These are phyloP conservation scores for Drosophila baimaii DNA, from an alignment of 1,140 invertebrate genomes.

Conservation along the genomic window DNA sequence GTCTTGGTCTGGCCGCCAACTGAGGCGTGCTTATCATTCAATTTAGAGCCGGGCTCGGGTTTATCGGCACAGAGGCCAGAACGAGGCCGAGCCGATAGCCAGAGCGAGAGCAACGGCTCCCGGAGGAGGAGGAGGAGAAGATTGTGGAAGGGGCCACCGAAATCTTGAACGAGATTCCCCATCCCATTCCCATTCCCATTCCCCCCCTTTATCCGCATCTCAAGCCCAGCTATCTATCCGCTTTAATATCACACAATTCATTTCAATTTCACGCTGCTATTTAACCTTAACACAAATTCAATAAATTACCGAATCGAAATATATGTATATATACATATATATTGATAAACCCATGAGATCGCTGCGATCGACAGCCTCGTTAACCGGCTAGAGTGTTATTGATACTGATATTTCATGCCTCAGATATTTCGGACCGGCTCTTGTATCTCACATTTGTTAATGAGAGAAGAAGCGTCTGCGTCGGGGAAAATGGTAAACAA, in stretches of 20 bases:
- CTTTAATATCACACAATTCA: constrained; percentile 55
- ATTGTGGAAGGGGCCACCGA: constrained; percentile 6
- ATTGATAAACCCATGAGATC: constrained; percentile 50
- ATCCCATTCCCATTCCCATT: too few relatives aligned
- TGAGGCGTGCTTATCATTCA: constrained; percentile 44
- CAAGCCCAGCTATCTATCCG: constrained; percentile 24
- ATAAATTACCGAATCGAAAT: constrained; percentile 43
- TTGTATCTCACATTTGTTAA: constrained; percentile 30
- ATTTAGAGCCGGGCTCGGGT: constrained; percentile 33
- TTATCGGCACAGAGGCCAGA: constrained; percentile 41
- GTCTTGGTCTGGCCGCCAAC: neutral
- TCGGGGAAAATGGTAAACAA: constrained; percentile 24
- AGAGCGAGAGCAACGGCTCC: constrained; percentile 6
- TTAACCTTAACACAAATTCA: constrained; percentile 71
- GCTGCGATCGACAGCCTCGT: constrained; percentile 40
- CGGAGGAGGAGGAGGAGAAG: constrained; percentile 6
- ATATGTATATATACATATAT: constrained; percentile 11
- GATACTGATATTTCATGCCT: constrained; percentile 49
- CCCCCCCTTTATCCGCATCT: constrained; percentile 18
- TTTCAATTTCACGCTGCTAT: constrained; percentile 69
- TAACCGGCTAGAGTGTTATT: constrained; percentile 34
- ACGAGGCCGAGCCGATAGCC: constrained; percentile 26
- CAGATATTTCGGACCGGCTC: constrained; percentile 21
- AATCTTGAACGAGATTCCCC: constrained; percentile 3
- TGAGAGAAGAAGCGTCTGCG: constrained; percentile 17